Evolutionary conservation across 2,888 invertebrate species (phyloP).

Genomic region (Saturnia japonica): DNA sequence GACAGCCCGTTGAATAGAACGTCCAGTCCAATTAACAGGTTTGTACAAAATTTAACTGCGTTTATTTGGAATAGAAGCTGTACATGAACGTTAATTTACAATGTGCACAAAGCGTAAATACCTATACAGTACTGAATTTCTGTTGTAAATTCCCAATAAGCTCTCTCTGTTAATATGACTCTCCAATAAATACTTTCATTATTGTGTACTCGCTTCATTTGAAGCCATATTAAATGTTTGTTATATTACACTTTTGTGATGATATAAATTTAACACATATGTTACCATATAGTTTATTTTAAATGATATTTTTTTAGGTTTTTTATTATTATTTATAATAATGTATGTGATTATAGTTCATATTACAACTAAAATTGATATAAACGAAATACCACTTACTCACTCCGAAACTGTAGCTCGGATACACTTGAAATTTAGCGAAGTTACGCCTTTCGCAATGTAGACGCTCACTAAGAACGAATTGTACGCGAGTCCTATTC

Average conservation of each 20-base stretch:
- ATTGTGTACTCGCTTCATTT: neutral
- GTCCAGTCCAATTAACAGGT: constrained; percentile 81
- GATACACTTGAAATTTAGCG: too few species aligned
- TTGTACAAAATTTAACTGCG: constrained; percentile 30
- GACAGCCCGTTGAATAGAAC: constrained; percentile 78
- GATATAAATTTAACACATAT: too few species aligned
- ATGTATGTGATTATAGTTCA: too few species aligned
- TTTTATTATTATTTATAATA: too few species aligned
- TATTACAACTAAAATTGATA: too few species aligned
- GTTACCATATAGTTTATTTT: too few species aligned
- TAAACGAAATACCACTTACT: too few species aligned
- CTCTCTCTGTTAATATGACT: constrained; percentile 24
- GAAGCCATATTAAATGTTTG: neutral
- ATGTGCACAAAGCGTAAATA: constrained; percentile 30
- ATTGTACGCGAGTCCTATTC: too few species aligned
- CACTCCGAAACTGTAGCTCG: too few species aligned
- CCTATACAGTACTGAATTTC: constrained; percentile 34
- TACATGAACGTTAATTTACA: constrained; percentile 3
- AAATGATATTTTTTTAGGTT: too few species aligned
- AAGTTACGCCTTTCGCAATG: too few species aligned
- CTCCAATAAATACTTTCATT: neutral
- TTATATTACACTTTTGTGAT: neutral
- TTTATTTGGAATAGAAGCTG: neutral
- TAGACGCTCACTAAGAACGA: too few species aligned
- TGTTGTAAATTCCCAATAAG: constrained; percentile 49